phyloP scores from a whole-genome alignment of 2,888 invertebrate genomes.

The Bibio marci region DNA sequence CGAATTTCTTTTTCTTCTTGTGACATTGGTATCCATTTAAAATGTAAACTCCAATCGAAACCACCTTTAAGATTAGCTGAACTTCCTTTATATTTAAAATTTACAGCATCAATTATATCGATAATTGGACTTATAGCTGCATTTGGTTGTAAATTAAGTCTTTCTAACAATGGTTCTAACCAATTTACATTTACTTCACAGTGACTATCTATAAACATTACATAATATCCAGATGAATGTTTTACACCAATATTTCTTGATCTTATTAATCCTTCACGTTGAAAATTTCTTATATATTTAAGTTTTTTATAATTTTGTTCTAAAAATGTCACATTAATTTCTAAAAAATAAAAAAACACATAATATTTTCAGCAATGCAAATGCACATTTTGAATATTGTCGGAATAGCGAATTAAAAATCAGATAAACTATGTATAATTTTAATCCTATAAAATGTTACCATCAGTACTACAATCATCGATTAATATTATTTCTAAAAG shows the following conservation, averaged over 20 bases:
- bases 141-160: constrained; percentile 12
- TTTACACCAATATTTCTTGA: constrained; percentile 26
- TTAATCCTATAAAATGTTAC: constrained; percentile 12
- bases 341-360: constrained; percentile 2
- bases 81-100: constrained; percentile 24
- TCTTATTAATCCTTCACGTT: constrained; percentile 24
- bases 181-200: constrained; percentile 28
- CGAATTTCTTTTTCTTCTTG: constrained; percentile 10
- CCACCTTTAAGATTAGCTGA: constrained; percentile 27
- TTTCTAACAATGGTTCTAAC: constrained; percentile 29
- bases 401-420: background rate
- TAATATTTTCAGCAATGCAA: background rate
- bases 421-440: background rate
- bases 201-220: constrained; percentile 30
- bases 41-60: constrained; percentile 34
- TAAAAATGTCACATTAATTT: constrained; percentile 5
- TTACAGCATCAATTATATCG: constrained; percentile 28
- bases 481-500: constrained; percentile 22
- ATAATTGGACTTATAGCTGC: constrained; percentile 29
- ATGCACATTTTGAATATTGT: background rate
- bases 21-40: constrained; percentile 27
- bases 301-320: constrained; percentile 7
- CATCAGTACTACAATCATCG: constrained; percentile 21
- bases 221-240: constrained; percentile 21
- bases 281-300: constrained; percentile 15